Conservation (phyloP, 2,113 vertebrate genomes). For the Chionis minor region DNA sequence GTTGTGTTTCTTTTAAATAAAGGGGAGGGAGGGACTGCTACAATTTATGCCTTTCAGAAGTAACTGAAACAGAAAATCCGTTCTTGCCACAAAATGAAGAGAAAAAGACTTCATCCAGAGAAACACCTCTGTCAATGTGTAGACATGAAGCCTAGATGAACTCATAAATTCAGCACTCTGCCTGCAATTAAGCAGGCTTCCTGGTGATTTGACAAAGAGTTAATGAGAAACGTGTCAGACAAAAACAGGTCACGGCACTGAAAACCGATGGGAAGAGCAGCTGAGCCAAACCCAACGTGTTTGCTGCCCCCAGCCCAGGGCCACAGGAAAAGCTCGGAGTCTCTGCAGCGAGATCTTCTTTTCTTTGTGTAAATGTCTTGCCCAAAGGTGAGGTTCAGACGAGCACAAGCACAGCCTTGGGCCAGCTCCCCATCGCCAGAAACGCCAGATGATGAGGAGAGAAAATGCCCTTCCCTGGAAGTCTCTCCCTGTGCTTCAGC, state of each 20-base stretch:
- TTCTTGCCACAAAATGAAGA: slow-evolving; percentile 54
- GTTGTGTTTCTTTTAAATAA: slow-evolving; percentile 49
- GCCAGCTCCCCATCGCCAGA: neutral
- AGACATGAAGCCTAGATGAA: slow-evolving; percentile 43
- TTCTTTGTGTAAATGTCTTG: neutral
- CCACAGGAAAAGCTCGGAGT: neutral
- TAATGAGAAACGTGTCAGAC: slow-evolving; percentile 49
- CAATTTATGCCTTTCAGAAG: slow-evolving; percentile 47
- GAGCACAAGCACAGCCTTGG: neutral
- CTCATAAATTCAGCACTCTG: slow-evolving; percentile 64
- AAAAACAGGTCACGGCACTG: neutral
- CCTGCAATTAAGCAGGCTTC: slow-evolving; percentile 42
- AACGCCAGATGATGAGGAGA: no score
- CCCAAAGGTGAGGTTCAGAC: neutral
- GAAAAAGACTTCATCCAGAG: slow-evolving; percentile 46
- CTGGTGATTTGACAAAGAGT: slow-evolving; percentile 48
- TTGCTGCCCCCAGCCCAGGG: neutral
- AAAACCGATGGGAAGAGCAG: neutral
- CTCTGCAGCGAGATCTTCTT: neutral
- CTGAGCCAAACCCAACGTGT: neutral
- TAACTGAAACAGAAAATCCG: slow-evolving; percentile 65
- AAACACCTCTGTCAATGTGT: slow-evolving; percentile 60
- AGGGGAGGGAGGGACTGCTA: neutral
- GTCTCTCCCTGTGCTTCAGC: neutral
- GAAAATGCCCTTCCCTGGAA: neutral